Evolutionary conservation across 1,140 invertebrate species (phyloP).

Genomic region (Plutomurus gul): DNA sequence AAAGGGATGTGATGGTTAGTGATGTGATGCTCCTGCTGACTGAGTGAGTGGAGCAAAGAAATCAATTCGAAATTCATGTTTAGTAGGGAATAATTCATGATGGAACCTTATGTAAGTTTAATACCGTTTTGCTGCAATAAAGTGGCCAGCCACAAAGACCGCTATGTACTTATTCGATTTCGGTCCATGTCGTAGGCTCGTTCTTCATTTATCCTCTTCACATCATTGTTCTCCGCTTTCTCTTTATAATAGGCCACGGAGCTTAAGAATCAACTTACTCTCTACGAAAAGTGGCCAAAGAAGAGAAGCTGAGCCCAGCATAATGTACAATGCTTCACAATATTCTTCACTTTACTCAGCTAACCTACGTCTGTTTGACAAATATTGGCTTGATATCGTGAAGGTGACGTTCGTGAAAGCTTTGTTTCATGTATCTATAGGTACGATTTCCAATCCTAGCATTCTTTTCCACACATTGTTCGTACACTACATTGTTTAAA

Average conservation of each 20-base stretch:
- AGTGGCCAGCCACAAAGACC: background rate
- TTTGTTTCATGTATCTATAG: too few species aligned
- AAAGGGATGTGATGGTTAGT: slow-evolving; percentile 1
- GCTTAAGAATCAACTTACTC: background rate
- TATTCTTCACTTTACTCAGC: too few species aligned
- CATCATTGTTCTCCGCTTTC: background rate
- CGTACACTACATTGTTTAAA: too few species aligned
- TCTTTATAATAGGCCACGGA: background rate
- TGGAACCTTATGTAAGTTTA: slow-evolving; percentile 40
- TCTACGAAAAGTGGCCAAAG: too few species aligned
- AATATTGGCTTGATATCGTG: too few species aligned
- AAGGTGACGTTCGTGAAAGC: too few species aligned
- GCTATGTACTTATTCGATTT: slow-evolving; percentile 4
- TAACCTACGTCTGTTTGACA: too few species aligned
- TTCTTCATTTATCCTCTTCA: background rate
- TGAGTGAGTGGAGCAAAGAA: background rate
- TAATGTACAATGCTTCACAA: too few species aligned
- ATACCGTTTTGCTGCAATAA: slow-evolving; percentile 7
- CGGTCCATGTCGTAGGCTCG: background rate
- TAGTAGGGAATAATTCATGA: slow-evolving; percentile 39
- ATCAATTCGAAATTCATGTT: slow-evolving; percentile 41
- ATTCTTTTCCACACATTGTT: too few species aligned
- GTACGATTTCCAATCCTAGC: too few species aligned
- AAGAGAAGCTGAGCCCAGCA: too few species aligned
- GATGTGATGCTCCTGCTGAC: background rate